Evolutionary conservation across 2,888 invertebrate genomes (phyloP).

Genomic region (Drosophila recens): DNA sequence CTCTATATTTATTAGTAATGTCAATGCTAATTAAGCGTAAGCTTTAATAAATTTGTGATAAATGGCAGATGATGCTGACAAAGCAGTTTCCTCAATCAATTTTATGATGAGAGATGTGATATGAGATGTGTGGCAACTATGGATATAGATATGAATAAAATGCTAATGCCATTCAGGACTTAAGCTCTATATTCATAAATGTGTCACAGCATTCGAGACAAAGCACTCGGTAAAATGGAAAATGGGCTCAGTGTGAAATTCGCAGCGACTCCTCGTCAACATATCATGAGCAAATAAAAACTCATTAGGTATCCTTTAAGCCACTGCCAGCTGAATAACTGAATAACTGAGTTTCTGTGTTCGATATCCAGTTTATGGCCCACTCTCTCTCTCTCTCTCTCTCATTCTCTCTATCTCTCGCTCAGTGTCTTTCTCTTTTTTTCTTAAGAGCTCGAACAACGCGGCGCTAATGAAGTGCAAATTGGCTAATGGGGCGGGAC

Average conservation of each 20-base stretch:
- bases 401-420: not conserved
- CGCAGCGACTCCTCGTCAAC: not conserved
- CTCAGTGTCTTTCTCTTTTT: not conserved
- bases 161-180: constrained; percentile 7
- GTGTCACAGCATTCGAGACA: constrained; percentile 7
- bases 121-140: not conserved
- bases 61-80: constrained; percentile 17
- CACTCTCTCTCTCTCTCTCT: not conserved
- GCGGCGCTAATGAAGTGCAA: constrained; percentile 76
- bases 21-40: constrained; percentile 1
- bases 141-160: constrained; percentile 16
- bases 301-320: constrained; percentile 49
- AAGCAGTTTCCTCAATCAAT: constrained; percentile 10
- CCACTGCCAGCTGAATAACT: constrained; percentile 26
- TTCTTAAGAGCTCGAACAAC: constrained; percentile 30
- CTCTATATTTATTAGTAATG: not conserved
- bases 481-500: constrained; percentile 67
- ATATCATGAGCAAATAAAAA: constrained; percentile 36
- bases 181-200: constrained; percentile 35
- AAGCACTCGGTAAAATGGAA: not conserved
- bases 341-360: constrained; percentile 23
- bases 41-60: constrained; percentile 16
- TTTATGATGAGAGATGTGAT: too few relatives aligned
- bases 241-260: not conserved
- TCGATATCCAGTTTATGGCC: constrained; percentile 5